A percentile compares a stretch with the other conserved stretches of the same genome.
These are phyloP conservation scores for Eremobia ochroleuca DNA, from an alignment of 2,888 invertebrate genomes.

Conservation along the genomic window DNA sequence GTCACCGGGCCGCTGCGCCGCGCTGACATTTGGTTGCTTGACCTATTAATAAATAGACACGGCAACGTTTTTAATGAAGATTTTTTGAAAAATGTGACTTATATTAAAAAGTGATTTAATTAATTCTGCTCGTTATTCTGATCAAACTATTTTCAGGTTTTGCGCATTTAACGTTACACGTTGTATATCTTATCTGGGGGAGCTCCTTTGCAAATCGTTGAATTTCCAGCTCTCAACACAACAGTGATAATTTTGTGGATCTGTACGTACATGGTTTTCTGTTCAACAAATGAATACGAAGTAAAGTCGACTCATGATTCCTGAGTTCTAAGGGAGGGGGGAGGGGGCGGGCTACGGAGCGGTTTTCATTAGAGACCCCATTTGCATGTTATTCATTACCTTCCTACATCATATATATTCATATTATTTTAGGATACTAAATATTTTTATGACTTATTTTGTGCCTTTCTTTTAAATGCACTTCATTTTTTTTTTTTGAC, in stretches of 20 bases:
- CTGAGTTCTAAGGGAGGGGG: constrained; percentile 35
- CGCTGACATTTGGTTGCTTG: no score
- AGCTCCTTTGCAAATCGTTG: neutral
- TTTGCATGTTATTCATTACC: constrained; percentile 87
- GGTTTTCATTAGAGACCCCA: constrained; percentile 83
- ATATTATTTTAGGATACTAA: constrained; percentile 71
- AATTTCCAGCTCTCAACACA: constrained; percentile 3
- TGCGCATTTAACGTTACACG: no score
- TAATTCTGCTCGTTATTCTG: no score
- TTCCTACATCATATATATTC: constrained; percentile 69
- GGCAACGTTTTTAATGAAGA: no score
- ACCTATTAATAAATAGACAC: no score
- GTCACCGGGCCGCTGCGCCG: no score
- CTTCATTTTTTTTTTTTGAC: neutral
- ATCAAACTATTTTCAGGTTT: no score
- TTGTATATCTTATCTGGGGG: neutral
- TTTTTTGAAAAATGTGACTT: no score
- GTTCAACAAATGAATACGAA: constrained; percentile 72
- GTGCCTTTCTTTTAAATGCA: constrained; percentile 22
- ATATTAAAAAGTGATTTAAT: no score
- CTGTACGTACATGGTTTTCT: constrained; percentile 42
- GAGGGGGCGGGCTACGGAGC: constrained; percentile 65
- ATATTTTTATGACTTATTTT: constrained; percentile 66
- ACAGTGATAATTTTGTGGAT: constrained; percentile 9
- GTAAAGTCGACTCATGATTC: constrained; percentile 57